A percentile compares a stretch with the other conserved stretches of the same genome.
Conservation (phyloP, 2,113 vertebrate genomes). For the Antechinus flavipes region DNA sequence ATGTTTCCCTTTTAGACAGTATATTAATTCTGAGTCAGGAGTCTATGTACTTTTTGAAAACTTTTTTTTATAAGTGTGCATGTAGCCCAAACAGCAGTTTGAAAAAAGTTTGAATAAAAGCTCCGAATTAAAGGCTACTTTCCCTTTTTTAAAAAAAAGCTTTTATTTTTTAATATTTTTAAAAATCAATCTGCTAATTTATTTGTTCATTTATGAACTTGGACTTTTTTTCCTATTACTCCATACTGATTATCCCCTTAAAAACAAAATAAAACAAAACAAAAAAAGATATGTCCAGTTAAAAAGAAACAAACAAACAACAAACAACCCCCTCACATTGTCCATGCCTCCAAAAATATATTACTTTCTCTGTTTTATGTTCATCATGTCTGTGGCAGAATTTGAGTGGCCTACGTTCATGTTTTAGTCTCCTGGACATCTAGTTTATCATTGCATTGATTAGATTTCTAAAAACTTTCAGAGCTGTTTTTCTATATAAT, state of each 20-base stretch:
- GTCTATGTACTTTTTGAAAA: neutral
- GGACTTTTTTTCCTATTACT: neutral
- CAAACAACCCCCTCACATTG: neutral
- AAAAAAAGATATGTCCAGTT: neutral
- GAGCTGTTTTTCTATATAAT: neutral
- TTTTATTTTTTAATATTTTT: slow-evolving; percentile 16
- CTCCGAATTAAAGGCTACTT: neutral
- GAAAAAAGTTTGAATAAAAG: slow-evolving; percentile 1
- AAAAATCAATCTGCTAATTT: neutral
- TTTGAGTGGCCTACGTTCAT: neutral
- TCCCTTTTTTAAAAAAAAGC: neutral
- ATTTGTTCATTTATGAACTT: neutral
- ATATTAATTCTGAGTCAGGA: neutral
- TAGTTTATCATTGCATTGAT: neutral
- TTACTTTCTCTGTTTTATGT: neutral
- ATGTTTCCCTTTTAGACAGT: neutral
- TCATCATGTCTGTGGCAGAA: neutral
- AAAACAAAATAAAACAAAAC: neutral
- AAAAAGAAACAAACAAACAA: neutral
- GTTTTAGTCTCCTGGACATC: neutral
- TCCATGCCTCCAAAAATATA: neutral
- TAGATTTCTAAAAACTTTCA: neutral
- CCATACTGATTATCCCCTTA: neutral
- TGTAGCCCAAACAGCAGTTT: neutral
- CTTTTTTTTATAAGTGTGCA: neutral